These are phyloP conservation scores for Rhabdornis inornatus DNA, from an alignment of 2,113 vertebrate genomes.

Conservation along the genomic window DNA sequence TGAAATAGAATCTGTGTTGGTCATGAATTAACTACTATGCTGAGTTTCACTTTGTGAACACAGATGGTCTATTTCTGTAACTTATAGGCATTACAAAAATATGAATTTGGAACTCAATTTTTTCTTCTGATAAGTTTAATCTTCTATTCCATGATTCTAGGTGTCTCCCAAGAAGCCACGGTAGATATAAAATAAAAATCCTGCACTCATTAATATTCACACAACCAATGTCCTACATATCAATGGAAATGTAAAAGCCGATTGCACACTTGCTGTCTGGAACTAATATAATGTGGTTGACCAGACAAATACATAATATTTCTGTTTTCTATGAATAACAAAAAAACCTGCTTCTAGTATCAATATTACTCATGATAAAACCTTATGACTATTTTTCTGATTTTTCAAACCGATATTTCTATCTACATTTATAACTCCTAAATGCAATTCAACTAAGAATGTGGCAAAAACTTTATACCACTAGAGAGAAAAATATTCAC, in stretches of 20 bases:
- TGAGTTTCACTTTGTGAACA: background rate
- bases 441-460: background rate
- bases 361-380: background rate
- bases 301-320: background rate
- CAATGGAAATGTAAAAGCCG: background rate
- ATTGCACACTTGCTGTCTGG: background rate
- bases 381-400: background rate
- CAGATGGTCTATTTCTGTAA: background rate
- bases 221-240: background rate
- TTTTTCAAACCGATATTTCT: background rate
- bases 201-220: background rate
- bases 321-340: background rate
- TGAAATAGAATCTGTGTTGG: background rate
- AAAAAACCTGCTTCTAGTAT: fast-evolving
- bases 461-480: background rate
- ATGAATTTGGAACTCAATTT: background rate
- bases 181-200: background rate
- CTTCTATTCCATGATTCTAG: background rate
- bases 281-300: background rate
- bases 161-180: background rate
- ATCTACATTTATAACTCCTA: background rate
- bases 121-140: background rate
- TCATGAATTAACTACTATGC: background rate
- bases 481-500: background rate
- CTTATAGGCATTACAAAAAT: background rate